phyloP scores from a whole-genome alignment of 1,140 invertebrate genomes.

The Babylonia areolata region DNA sequence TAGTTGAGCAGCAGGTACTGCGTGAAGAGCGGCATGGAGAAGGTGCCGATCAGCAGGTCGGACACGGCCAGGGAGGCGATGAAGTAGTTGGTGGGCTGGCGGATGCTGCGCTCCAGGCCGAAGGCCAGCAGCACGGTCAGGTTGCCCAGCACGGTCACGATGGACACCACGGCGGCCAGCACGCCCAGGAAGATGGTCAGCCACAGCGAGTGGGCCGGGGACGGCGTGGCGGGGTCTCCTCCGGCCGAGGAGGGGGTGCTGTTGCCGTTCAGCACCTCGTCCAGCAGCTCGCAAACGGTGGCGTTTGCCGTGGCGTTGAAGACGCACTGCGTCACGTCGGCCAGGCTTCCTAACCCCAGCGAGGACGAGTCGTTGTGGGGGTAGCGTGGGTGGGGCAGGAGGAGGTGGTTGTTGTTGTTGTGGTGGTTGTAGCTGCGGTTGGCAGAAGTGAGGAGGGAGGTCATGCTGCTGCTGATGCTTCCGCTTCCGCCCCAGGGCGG shows the following conservation, averaged over 20 bases:
- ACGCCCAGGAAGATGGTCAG: constrained; percentile 94
- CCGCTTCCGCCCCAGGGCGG: too few species aligned
- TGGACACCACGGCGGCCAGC: constrained; percentile 80
- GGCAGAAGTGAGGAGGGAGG: background rate
- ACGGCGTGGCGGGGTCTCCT: background rate
- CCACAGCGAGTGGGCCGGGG: constrained; percentile 92
- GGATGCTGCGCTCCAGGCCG: constrained; percentile 96
- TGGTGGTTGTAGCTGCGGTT: background rate
- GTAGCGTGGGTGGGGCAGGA: background rate
- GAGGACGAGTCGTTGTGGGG: background rate
- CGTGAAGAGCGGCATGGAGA: constrained; percentile 94
- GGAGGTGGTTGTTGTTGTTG: background rate
- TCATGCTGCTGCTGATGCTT: background rate
- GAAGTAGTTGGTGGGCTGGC: constrained; percentile 99
- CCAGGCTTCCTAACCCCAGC: background rate
- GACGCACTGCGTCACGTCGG: constrained; percentile 5
- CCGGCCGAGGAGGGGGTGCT: background rate
- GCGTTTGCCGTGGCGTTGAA: constrained; percentile 18
- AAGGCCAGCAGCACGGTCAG: constrained; percentile 97
- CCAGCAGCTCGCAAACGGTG: constrained; percentile 8
- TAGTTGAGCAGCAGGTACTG: constrained; percentile 96
- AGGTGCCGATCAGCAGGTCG: constrained; percentile 95
- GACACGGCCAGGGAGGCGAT: constrained; percentile 98
- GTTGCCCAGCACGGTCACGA: constrained; percentile 84
- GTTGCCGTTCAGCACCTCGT: background rate